Evolutionary conservation across 2,888 invertebrate species (phyloP), one percentile per base, ranked within the genome.

Genomic region (Dendrolimus houi): DNA sequence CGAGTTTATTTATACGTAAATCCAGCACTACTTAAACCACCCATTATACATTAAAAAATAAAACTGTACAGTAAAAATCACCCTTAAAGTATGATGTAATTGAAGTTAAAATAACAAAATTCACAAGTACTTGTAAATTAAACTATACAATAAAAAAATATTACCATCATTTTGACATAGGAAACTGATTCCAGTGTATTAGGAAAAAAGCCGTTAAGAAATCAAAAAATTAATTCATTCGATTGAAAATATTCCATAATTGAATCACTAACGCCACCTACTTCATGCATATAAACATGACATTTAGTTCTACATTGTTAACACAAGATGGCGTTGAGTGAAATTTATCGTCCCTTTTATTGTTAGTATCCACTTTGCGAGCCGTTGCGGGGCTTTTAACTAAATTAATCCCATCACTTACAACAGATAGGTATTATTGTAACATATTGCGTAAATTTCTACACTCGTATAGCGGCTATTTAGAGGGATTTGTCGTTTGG

Each of bases 221-320:
- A 29, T 29, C 29, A 29, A 29, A 29, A 29, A 29, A 6, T 6
- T 3, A 29, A 29, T 29, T 6, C 29, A 29, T 29, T 29, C 29
- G 6, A 29, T 3, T 29, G 29, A 29, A 29, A 29, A 6, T 29
- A 62, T 67, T 64, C 72, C 80, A 85, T 85, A 82, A 85, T 84
- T 83, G 82, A 81, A 79, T 81, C 63, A 79, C 83, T 84, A 85
- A 71, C 83, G 87, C 85, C 87, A 86, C 83, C 87, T 87, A 80
- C 58, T 70, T 79, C 79, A 86, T 88, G 86, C 81, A 87, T 86
- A 81, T 64, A 75, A 82, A 85, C 87, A 85, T 81, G 77, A 65
- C 60, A 62, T 57, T 58, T 29, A 29, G 29, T 29, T 29, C 70
- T 67, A 71, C 71, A 66, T 69, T 71, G 78, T 47, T 47, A 47